Percentiles rank a stretch among this genome's conserved stretches.
These are phyloP conservation scores for Pantherophis guttatus DNA, from an alignment of 2,113 vertebrate genomes.

Conservation along the genomic window DNA sequence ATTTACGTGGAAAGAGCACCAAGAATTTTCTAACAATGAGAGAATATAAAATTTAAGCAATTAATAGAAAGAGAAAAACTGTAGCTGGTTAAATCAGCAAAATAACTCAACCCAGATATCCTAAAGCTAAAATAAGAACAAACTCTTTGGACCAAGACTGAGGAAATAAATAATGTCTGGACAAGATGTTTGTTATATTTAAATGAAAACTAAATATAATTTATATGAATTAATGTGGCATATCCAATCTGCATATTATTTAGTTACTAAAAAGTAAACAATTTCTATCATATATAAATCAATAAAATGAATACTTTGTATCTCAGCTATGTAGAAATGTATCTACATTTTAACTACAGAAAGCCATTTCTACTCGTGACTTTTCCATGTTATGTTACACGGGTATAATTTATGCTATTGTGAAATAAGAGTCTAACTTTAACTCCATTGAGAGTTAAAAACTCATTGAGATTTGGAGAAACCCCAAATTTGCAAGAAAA, in stretches of 20 bases:
- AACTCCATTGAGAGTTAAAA: not conserved
- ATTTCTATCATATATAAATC: conserved; percentile 17
- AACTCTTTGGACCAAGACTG: conserved; percentile 34
- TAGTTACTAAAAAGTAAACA: conserved; percentile 43
- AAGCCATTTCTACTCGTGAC: not conserved
- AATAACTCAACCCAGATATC: conserved; percentile 42
- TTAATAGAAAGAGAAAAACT: conserved; percentile 22
- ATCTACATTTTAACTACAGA: not conserved
- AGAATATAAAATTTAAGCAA: conserved; percentile 32
- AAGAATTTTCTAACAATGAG: conserved; percentile 26
- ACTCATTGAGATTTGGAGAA: not conserved
- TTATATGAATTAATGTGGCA: conserved; percentile 43
- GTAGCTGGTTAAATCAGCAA: conserved; percentile 45
- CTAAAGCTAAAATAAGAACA: conserved; percentile 34
- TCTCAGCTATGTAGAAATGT: not conserved
- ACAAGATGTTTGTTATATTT: conserved; percentile 5
- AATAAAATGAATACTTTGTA: not conserved
- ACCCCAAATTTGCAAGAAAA: not conserved
- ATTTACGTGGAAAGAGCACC: conserved; percentile 24
- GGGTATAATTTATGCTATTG: not conserved
- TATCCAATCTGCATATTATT: conserved; percentile 26
- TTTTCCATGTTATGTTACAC: not conserved
- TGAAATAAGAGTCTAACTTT: not conserved
- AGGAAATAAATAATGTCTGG: conserved; percentile 38
- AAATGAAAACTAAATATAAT: conserved; percentile 22